Evolutionary conservation across 2,888 invertebrate genomes (phyloP).

Genomic region (Brenthis daphne): DNA sequence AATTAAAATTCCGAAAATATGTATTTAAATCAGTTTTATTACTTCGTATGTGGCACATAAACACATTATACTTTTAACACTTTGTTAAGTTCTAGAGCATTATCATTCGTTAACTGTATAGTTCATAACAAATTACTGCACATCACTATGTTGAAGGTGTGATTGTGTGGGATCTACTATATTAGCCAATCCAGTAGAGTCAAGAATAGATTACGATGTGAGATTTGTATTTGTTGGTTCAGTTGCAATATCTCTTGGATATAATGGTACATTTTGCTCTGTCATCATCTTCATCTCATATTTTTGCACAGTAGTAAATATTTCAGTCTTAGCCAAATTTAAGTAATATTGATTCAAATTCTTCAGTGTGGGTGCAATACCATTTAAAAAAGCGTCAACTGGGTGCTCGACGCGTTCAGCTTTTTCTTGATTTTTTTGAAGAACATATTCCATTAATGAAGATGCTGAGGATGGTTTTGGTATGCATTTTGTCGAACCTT

Average conservation of each 20-base stretch:
- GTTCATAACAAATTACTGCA: no score
- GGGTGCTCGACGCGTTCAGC: conserved; percentile 33
- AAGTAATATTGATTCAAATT: conserved; percentile 41
- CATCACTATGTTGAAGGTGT: no score
- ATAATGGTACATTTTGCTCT: conserved; percentile 20
- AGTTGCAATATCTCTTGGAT: no score
- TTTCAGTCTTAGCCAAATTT: conserved; percentile 27
- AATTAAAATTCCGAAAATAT: conserved; percentile 31
- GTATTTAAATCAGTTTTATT: conserved; percentile 18
- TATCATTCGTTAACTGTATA: no score
- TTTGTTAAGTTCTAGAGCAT: no score
- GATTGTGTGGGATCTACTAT: no score
- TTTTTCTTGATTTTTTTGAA: conserved; percentile 40
- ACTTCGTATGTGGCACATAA: no score
- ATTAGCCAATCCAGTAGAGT: no score
- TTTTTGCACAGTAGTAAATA: conserved; percentile 39
- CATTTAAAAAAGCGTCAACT: conserved; percentile 41
- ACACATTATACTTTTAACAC: no score
- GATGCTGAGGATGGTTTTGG: conserved; percentile 38
- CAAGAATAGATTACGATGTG: no score
- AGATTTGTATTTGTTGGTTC: no score
- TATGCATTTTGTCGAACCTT: conserved; percentile 14
- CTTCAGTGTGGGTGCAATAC: conserved; percentile 41
- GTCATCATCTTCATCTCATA: conserved; percentile 37
- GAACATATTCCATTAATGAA: conserved; percentile 7